Evolutionary conservation across 2,888 invertebrate species (phyloP).

Genomic region (Catocala nupta): DNA sequence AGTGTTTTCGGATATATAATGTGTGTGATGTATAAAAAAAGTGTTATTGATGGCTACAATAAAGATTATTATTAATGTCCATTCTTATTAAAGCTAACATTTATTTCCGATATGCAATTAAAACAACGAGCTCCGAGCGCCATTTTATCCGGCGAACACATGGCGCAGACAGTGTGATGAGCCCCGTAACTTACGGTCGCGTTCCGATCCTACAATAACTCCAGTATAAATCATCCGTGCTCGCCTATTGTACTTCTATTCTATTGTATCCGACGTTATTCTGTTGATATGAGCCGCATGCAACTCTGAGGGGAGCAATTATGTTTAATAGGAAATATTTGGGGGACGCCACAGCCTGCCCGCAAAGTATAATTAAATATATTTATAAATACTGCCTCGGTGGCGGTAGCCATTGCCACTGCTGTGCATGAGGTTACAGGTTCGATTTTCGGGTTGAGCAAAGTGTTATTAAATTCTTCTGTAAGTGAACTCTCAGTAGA

Average conservation of each 20-base stretch:
- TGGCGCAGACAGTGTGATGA: slow-evolving; percentile 60
- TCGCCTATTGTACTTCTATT: slow-evolving; percentile 42
- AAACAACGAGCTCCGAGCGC: slow-evolving; percentile 21
- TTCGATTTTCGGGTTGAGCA: too few species aligned
- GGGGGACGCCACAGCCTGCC: neutral
- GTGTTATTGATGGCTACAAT: too few species aligned
- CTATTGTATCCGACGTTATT: slow-evolving; percentile 38
- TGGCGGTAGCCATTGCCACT: too few species aligned
- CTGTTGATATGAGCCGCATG: slow-evolving; percentile 7
- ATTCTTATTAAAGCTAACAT: too few species aligned
- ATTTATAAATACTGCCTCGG: too few species aligned
- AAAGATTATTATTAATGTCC: too few species aligned
- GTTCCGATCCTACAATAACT: slow-evolving; percentile 55
- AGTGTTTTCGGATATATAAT: too few species aligned
- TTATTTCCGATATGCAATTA: neutral
- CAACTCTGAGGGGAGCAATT: slow-evolving; percentile 23
- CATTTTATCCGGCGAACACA: slow-evolving; percentile 56
- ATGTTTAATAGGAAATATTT: slow-evolving; percentile 51
- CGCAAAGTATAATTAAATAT: too few species aligned
- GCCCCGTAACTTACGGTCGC: slow-evolving; percentile 63
- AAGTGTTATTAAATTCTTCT: too few species aligned
- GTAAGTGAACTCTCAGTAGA: too few species aligned
- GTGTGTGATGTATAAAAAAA: too few species aligned
- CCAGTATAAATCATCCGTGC: slow-evolving; percentile 49
- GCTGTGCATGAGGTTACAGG: too few species aligned